Conservation (phyloP, 2,797 vertebrate species). For the Sebastes iracundus region DNA sequence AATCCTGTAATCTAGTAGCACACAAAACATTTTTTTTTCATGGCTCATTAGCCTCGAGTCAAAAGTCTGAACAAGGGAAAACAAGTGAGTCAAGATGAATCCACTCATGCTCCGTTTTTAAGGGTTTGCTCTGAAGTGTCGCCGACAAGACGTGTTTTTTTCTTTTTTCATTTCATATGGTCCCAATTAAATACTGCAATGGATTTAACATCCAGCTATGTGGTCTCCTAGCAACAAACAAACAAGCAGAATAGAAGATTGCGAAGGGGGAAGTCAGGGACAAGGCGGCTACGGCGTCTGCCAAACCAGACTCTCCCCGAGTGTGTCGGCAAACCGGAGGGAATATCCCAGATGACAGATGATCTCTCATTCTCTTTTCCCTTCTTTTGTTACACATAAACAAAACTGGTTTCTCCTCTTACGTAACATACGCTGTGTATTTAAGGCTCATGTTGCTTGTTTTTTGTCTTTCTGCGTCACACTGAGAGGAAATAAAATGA, state of each 20-base stretch:
- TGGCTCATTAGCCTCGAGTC: conserved; percentile 1
- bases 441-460: conserved; percentile 16
- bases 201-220: conserved; percentile 57
- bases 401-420: conserved; percentile 58
- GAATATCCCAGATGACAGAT: conserved; percentile 66
- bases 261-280: conserved; percentile 42
- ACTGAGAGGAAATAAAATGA: conserved; percentile 6
- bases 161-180: conserved; percentile 68
- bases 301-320: conserved; percentile 53
- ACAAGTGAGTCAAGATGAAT: neutral
- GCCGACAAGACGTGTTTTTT: conserved; percentile 59
- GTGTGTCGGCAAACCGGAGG: conserved; percentile 46
- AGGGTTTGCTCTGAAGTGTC: conserved; percentile 44
- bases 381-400: conserved; percentile 54
- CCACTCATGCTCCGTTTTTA: neutral
- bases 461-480: conserved; percentile 7
- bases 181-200: conserved; percentile 73
- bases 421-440: conserved; percentile 16
- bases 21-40: neutral
- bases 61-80: too few species aligned
- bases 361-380: conserved; percentile 55
- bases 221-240: conserved; percentile 77
- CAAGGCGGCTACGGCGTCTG: conserved; percentile 38
- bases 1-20: conserved; percentile 7
- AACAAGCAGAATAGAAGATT: conserved; percentile 67